A percentile compares a stretch with the other conserved stretches of the same genome.
Evolutionary conservation across 2,113 vertebrate genomes (phyloP).

Genomic region (Sturnus vulgaris): DNA sequence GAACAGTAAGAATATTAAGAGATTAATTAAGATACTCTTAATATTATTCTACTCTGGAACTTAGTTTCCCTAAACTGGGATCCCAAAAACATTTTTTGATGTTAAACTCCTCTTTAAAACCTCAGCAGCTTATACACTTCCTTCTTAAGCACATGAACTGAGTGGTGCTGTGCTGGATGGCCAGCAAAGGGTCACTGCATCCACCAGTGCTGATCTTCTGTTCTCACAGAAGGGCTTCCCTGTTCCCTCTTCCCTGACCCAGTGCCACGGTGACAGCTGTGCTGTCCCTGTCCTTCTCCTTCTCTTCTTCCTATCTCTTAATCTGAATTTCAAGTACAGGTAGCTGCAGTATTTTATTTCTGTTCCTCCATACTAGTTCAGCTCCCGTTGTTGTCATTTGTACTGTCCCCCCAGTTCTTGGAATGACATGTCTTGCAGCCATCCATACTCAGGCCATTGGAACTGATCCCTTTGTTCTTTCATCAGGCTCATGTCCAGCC

Average conservation of each 20-base stretch:
- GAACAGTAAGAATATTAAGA: background rate
- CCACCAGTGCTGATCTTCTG: rapidly evolving
- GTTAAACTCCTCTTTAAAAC: background rate
- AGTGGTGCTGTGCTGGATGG: background rate
- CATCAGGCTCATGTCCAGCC: background rate
- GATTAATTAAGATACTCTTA: background rate
- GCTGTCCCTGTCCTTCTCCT: background rate
- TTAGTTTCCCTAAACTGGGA: background rate
- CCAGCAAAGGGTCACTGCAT: background rate
- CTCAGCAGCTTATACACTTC: background rate
- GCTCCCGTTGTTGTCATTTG: background rate
- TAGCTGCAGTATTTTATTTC: background rate
- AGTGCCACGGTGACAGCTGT: background rate
- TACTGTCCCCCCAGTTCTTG: background rate
- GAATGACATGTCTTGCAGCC: background rate
- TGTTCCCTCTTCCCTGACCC: background rate
- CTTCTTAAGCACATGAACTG: rapidly evolving
- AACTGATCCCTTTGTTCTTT: background rate
- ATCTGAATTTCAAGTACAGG: background rate
- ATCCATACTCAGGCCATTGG: background rate
- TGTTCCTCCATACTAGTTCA: background rate
- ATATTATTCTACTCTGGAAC: background rate
- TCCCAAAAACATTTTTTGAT: background rate
- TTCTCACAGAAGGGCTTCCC: background rate
- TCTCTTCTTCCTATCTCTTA: background rate